These are phyloP conservation scores for Cyanoliseus patagonus DNA, from an alignment of 2,113 vertebrate genomes.

Conservation along the genomic window DNA sequence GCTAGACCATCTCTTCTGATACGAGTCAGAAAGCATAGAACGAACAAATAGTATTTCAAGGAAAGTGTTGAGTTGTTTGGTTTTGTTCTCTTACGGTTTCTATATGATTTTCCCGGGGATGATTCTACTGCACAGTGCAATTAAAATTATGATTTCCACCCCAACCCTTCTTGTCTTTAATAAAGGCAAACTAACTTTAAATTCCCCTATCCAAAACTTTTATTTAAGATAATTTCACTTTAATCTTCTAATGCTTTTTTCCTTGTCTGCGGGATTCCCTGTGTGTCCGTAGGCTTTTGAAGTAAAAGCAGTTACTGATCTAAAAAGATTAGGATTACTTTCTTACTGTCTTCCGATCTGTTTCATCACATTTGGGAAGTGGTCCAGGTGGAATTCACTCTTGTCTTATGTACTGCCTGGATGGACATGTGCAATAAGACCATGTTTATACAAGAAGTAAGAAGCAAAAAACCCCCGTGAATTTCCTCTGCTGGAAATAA, in stretches of 20 bases:
- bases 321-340: background rate
- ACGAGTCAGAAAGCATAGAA: background rate
- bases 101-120: background rate
- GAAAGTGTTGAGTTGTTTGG: background rate
- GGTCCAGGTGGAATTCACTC: background rate
- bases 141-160: conserved; percentile 21
- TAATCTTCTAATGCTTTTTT: background rate
- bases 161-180: background rate
- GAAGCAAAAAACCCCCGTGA: background rate
- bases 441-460: background rate
- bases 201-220: background rate
- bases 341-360: background rate
- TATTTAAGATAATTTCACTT: background rate
- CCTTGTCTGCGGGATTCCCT: background rate
- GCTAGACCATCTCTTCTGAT: background rate
- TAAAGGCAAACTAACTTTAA: background rate
- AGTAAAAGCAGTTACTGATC: background rate
- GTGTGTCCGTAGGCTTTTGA: background rate
- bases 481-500: background rate
- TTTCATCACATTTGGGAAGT: background rate
- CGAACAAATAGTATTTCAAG: background rate
- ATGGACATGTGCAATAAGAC: background rate
- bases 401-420: background rate
- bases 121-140: conserved; percentile 21
- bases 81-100: background rate